A percentile compares a stretch with the other conserved stretches of the same genome.
These are phyloP conservation scores for Gymnobelideus leadbeateri DNA, from an alignment of 2,113 vertebrate species.

Conservation along the genomic window DNA sequence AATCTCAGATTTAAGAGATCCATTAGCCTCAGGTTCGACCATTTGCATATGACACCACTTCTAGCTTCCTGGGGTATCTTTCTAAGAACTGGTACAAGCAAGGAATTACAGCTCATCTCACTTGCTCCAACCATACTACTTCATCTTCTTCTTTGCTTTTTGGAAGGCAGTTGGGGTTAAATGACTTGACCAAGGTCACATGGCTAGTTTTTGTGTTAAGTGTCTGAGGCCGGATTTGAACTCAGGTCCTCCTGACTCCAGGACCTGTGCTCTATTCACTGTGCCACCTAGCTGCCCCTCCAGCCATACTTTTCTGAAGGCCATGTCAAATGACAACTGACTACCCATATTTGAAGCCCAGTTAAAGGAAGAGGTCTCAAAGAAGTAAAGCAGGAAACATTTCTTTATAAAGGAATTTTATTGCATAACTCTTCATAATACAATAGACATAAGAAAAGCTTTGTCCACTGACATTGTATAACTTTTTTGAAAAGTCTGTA, in stretches of 20 bases:
- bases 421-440: slow-evolving; percentile 82
- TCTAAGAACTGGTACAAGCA: neutral
- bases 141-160: neutral
- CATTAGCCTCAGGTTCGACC: neutral
- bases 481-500: slow-evolving; percentile 81
- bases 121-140: neutral
- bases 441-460: slow-evolving; percentile 85
- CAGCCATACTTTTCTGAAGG: slow-evolving; percentile 54
- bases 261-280: too few species aligned
- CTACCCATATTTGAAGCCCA: neutral
- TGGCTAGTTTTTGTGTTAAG: too few species aligned
- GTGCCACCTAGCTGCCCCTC: too few species aligned
- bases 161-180: too few species aligned
- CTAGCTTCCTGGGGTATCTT: slow-evolving; percentile 39
- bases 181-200: too few species aligned
- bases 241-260: too few species aligned
- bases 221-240: too few species aligned
- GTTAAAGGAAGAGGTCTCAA: slow-evolving; percentile 6
- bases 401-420: slow-evolving; percentile 85
- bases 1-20: neutral
- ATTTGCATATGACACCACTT: neutral
- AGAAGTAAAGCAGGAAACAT: slow-evolving; percentile 54
- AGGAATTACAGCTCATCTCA: slow-evolving; percentile 21
- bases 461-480: slow-evolving; percentile 80
- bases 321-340: slow-evolving; percentile 17